Evolutionary conservation across 2,797 vertebrate species (phyloP).

Genomic region (Myripristis murdjan): DNA sequence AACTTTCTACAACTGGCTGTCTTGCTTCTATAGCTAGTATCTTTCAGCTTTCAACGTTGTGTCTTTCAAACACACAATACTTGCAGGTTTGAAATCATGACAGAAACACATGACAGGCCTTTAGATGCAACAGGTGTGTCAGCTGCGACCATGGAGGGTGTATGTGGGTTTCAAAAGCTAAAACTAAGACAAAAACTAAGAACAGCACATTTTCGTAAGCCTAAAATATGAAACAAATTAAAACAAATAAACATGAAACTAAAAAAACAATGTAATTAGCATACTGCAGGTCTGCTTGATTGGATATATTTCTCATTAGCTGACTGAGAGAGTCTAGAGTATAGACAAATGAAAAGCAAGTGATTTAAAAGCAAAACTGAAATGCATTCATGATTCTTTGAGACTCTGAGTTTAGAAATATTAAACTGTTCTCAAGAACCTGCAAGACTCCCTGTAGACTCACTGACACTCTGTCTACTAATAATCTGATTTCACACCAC

Average conservation of each 20-base stretch:
- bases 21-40: not conserved
- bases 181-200: conserved; percentile 9
- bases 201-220: not conserved
- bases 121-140: not conserved
- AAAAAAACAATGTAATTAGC: not conserved
- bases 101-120: not conserved
- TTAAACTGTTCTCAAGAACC: not conserved
- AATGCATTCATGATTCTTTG: not conserved
- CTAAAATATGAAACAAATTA: too few species aligned
- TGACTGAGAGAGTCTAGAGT: not conserved
- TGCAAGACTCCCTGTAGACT: not conserved
- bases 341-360: not conserved
- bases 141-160: conserved; percentile 21
- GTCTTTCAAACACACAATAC: not conserved
- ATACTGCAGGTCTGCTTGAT: not conserved
- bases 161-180: conserved; percentile 15
- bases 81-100: conserved; percentile 36
- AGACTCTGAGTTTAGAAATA: not conserved
- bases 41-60: not conserved
- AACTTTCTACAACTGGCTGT: conserved; percentile 4
- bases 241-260: not conserved
- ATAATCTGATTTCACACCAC: conserved; percentile 27
- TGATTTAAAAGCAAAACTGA: not conserved
- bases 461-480: not conserved
- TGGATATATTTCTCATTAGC: not conserved